phyloP scores from a whole-genome alignment of 2,113 vertebrate species.

The Narcine bancroftii region DNA sequence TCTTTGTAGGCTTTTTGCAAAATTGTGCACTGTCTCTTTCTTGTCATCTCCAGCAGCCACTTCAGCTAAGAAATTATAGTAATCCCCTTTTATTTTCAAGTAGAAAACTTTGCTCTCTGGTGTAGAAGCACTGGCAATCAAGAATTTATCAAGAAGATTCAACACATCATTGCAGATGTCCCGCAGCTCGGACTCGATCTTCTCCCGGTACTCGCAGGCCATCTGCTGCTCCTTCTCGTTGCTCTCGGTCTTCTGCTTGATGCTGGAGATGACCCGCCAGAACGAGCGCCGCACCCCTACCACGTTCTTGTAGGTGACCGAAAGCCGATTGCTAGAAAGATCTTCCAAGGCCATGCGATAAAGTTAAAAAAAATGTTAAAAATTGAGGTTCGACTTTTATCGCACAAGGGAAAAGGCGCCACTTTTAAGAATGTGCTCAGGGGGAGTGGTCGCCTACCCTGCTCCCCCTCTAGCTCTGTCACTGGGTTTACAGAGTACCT shows the following conservation, averaged over 20 bases:
- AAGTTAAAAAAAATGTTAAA: too few relatives aligned
- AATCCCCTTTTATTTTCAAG: constrained; percentile 99
- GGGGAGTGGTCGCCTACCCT: too few relatives aligned
- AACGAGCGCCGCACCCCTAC: constrained; percentile 93
- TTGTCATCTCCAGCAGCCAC: constrained; percentile 79
- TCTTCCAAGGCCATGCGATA: too few relatives aligned
- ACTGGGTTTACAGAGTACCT: too few relatives aligned
- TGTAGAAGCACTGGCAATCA: constrained; percentile 70
- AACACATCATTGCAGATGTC: constrained; percentile 88
- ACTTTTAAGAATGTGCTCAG: too few relatives aligned
- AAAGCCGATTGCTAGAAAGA: constrained; percentile 96
- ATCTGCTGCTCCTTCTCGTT: constrained; percentile 71
- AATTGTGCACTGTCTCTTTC: constrained; percentile 63
- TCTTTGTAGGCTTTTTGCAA: constrained; percentile 75
- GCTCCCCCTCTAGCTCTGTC: too few relatives aligned
- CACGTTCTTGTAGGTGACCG: constrained; percentile 97
- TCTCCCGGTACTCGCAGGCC: constrained; percentile 81
- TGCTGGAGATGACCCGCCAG: constrained; percentile 91
- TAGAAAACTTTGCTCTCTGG: constrained; percentile 94
- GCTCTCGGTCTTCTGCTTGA: constrained; percentile 77
- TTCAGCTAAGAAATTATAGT: constrained; percentile 91
- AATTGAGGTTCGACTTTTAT: too few relatives aligned
- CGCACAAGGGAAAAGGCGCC: too few relatives aligned
- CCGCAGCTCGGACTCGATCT: constrained; percentile 84
- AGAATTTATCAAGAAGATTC: constrained; percentile 75